These are phyloP conservation scores for Drosophila mayri DNA, from an alignment of 1,140 invertebrate genomes.

Conservation along the genomic window DNA sequence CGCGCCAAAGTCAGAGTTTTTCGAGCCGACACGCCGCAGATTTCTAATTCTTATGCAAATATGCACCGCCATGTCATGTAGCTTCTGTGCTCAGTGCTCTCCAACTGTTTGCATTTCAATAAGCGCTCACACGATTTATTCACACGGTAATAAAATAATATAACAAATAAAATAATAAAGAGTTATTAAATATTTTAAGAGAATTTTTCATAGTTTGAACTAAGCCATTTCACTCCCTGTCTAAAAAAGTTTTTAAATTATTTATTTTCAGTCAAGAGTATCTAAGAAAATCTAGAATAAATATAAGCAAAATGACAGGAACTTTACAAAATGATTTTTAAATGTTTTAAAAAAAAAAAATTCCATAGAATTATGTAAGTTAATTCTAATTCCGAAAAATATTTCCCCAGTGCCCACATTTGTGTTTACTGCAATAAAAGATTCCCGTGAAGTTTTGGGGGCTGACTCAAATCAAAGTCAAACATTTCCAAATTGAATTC, in stretches of 20 bases:
- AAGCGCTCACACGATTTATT: conserved; percentile 42
- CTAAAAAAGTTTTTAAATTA: no score
- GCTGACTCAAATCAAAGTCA: conserved; percentile 70
- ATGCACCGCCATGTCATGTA: conserved; percentile 43
- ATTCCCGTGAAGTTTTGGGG: conserved; percentile 59
- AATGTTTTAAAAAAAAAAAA: background rate
- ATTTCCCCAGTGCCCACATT: conserved; percentile 10
- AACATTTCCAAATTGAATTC: conserved; percentile 73
- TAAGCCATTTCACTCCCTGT: no score
- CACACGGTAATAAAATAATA: conserved; percentile 9
- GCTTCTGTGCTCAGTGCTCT: conserved; percentile 54
- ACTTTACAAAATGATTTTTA: background rate
- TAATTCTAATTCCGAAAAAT: background rate
- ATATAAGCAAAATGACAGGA: background rate
- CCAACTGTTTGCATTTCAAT: conserved; percentile 73
- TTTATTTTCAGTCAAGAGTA: no score
- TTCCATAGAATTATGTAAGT: background rate
- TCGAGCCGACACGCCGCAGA: conserved; percentile 45
- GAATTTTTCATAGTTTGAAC: background rate
- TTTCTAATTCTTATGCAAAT: conserved; percentile 83
- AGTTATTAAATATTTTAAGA: no score
- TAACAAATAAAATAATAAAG: no score
- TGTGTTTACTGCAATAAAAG: conserved; percentile 9
- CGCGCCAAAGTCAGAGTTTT: conserved; percentile 39
- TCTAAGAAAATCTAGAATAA: background rate